Percentiles rank a stretch among this genome's conserved stretches.
These are phyloP conservation scores for Oconnorella tubifera DNA, from an alignment of 2,888 invertebrate genomes.

Conservation along the genomic window DNA sequence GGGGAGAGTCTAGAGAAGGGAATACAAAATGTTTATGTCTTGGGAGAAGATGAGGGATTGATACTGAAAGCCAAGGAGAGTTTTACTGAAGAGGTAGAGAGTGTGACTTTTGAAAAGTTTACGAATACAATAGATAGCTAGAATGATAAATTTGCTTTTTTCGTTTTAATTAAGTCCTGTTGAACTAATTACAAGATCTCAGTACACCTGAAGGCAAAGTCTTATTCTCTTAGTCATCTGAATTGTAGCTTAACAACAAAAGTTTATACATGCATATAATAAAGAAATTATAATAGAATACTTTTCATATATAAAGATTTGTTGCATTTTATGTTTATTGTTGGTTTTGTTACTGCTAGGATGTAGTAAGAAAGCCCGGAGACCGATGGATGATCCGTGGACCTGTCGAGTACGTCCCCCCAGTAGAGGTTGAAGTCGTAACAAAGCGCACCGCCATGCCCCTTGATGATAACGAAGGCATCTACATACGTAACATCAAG, in stretches of 20 bases:
- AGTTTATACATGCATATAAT: too few species aligned
- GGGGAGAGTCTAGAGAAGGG: constrained; percentile 58
- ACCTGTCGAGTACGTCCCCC: constrained; percentile 59
- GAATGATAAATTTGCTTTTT: background rate
- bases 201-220: too few species aligned
- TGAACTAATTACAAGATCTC: too few species aligned
- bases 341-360: constrained; percentile 22
- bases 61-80: constrained; percentile 57
- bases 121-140: background rate
- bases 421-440: constrained; percentile 59
- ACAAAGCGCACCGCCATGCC: constrained; percentile 57
- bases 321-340: background rate
- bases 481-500: constrained; percentile 59
- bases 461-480: constrained; percentile 60
- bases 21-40: constrained; percentile 58
- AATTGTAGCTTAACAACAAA: too few species aligned
- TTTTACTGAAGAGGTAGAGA: constrained; percentile 47
- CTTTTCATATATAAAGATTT: too few species aligned
- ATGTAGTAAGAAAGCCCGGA: constrained; percentile 54
- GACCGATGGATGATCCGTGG: constrained; percentile 60
- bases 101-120: background rate
- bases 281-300: too few species aligned
- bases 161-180: background rate
- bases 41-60: constrained; percentile 59
- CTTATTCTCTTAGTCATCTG: too few species aligned